Evolutionary conservation across 2,888 invertebrate species (phyloP), one percentile per base, ranked within the genome.

Genomic region (Ophion slaviceki): DNA sequence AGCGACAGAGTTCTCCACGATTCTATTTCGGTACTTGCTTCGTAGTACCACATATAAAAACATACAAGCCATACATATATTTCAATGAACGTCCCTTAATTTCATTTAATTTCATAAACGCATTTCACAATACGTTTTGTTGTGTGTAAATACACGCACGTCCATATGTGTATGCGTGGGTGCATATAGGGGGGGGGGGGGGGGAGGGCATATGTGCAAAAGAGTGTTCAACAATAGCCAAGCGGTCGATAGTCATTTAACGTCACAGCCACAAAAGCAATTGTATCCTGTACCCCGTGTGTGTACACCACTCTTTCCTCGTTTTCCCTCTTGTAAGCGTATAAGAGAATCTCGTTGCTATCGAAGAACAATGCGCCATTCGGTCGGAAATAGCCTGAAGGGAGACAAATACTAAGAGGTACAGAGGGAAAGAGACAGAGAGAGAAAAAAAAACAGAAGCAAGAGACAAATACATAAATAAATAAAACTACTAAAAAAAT

Each of bases 211-310:
- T 67, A 11, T 45, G 47, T 68, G 14, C n/a, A 20, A 11, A 47
- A 47, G 45, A 24, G 20, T 5, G 6, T 5, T 14, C 24, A 53
- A 61, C 74, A 74, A 74, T 74, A 24, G 24, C 24, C 45, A 8
- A 62, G 28, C 61, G 74, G 45, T 45, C 62, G 57, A 74, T 74
- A 74, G 36, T 62, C 74, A 28, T 62, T 74, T 62, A 62, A 40
- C 45, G 62, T 62, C 17, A 75, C 10, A 64, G 62, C 62, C 62
- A 75, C 74, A 75, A 47, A 62, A 47, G 62, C 74, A 62, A 75
- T 74, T 36, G 62, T 47, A 70, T 47, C 68, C 47, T 70, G 68
- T 47, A 28, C 28, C 7, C 24, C 74, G 14, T 11, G 45, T 40
- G 40, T 45, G 17, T 74, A 47, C 20, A 1, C 45, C 7, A 28